Percentiles rank a stretch among this genome's conserved stretches.
These are phyloP conservation scores for Aspidiotus rigidus DNA, from an alignment of 2,888 invertebrate genomes.

Conservation along the genomic window DNA sequence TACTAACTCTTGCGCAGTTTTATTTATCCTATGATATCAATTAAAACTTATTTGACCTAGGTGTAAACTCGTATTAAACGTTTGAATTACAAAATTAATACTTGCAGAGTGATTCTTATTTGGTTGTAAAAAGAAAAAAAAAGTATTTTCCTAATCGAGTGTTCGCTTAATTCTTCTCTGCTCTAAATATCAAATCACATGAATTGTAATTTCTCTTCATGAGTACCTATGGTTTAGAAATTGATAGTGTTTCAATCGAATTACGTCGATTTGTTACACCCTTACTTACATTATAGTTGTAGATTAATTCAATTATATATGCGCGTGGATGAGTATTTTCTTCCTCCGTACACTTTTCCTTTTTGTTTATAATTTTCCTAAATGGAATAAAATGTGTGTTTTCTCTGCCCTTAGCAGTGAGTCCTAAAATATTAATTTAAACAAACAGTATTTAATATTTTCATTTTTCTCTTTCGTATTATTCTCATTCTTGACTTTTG, in stretches of 20 bases:
- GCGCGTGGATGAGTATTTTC: constrained; percentile 13
- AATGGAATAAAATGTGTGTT: neutral
- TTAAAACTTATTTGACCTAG: too few relatives aligned
- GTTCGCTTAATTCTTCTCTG: neutral
- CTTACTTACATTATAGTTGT: constrained; percentile 2
- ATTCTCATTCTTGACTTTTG: too few relatives aligned
- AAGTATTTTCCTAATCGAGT: too few relatives aligned
- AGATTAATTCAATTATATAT: constrained; percentile 22
- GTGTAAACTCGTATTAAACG: too few relatives aligned
- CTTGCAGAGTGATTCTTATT: too few relatives aligned
- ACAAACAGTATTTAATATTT: too few relatives aligned
- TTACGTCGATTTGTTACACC: constrained; percentile 16
- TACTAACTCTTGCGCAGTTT: too few relatives aligned
- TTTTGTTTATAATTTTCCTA: constrained; percentile 13
- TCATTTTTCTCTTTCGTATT: too few relatives aligned
- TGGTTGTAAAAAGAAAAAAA: too few relatives aligned
- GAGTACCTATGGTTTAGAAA: neutral
- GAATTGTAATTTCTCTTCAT: neutral
- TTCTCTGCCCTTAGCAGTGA: neutral
- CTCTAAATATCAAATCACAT: neutral
- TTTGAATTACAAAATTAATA: too few relatives aligned
- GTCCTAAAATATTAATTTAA: neutral
- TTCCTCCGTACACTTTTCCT: constrained; percentile 16
- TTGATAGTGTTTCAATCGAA: neutral
- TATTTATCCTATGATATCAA: too few relatives aligned